Evolutionary conservation across 2,888 invertebrate genomes (phyloP), one percentile per base, ranked within the genome.

Genomic region (Dynastes tityus): DNA sequence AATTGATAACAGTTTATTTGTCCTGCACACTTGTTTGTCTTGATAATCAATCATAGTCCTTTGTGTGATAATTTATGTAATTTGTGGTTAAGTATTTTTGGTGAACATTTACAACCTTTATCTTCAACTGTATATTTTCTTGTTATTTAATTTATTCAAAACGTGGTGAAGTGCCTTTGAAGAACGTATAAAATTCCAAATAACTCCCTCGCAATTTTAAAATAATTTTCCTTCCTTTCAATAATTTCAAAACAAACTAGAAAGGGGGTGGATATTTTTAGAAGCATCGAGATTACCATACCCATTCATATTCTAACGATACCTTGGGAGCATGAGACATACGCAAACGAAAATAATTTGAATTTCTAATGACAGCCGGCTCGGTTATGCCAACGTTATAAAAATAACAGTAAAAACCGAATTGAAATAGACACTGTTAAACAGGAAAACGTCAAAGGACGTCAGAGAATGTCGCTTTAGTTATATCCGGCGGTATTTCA

Each of bases 321-420:
- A 22, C 16, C 16, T 37, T 45, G 16, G 8, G 9, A 6, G 32
- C 29, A 29, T 32, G n/a, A 8, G 61, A 61, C 22, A 61, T 61
- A 61, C 22, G 61, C 29, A 61, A 61, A 61, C 32, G 29, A 29
- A 29, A 61, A 61, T 61, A 32, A 58, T 71, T 71, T 71, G 22
- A 71, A 55, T 71, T 71, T 71, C 32, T 71, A 71, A 71, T 71
- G 16, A 68, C 11, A 16, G 27, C 29, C 40, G 22, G 27, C 22
- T 67, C 37, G 64, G n/a, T 64, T 53, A 32, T 22, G 5, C 13
- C 37, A 11, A 71, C 32, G 32, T 55, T 55, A 55, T 71, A 71
- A 55, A 71, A 71, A 55, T 71, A 71, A 71, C 71, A 55, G 71
- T 71, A 71, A 71, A 71, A 71, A 37, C 58, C 55, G 71, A 71